These are phyloP conservation scores for Eciton burchellii DNA, from an alignment of 1,140 invertebrate species.

Conservation along the genomic window DNA sequence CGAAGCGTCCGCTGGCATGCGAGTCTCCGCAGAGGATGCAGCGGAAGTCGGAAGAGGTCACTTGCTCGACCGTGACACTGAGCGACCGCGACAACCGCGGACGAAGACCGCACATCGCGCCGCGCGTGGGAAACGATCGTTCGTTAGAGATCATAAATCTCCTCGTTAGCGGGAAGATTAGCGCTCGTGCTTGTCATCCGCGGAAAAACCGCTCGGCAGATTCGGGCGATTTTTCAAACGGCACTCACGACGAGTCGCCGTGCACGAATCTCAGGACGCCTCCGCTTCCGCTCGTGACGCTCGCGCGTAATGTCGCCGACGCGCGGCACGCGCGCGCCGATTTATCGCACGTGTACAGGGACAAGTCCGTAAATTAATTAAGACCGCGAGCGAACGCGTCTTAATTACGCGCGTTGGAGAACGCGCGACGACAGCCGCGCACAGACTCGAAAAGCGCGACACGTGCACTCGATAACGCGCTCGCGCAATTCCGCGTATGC, in stretches of 20 bases:
- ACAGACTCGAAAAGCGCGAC: background rate
- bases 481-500: background rate
- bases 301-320: background rate
- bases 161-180: slow-evolving; percentile 26
- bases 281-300: slow-evolving; percentile 7
- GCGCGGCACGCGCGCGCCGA: background rate
- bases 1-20: slow-evolving; percentile 6
- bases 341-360: slow-evolving; percentile 26
- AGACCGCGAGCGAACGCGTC: background rate
- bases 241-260: slow-evolving; percentile 29
- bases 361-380: slow-evolving; percentile 16
- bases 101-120: slow-evolving; percentile 37
- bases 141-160: slow-evolving; percentile 65
- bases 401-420: background rate
- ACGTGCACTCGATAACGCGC: background rate
- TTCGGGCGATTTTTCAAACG: slow-evolving; percentile 33
- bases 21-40: slow-evolving; percentile 38
- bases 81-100: slow-evolving; percentile 32
- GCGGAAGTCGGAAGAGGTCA: background rate
- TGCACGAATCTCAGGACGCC: slow-evolving; percentile 1
- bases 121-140: slow-evolving; percentile 51
- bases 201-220: background rate
- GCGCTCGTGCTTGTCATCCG: slow-evolving; percentile 26
- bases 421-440: background rate
- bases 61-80: slow-evolving; percentile 59